Conservation (phyloP, 2,888 invertebrate species). For the Cabera pusaria region DNA sequence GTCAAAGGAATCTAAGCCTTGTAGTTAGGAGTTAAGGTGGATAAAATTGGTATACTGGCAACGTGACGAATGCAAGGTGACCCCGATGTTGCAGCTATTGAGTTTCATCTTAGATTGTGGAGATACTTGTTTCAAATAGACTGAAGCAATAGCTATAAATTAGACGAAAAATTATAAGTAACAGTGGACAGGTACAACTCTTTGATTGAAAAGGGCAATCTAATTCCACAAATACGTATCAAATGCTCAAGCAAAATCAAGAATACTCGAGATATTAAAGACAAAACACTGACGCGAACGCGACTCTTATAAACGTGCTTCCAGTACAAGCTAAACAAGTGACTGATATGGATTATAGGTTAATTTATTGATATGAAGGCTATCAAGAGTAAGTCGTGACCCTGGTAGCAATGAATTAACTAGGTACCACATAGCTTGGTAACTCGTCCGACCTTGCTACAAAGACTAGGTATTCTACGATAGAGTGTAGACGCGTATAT, state of each 20-base stretch:
- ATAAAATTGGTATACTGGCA: constrained; percentile 35
- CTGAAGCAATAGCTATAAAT: too few relatives aligned
- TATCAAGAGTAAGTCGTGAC: constrained; percentile 49
- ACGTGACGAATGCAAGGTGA: constrained; percentile 62
- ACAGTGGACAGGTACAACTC: too few relatives aligned
- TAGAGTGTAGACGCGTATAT: constrained; percentile 15
- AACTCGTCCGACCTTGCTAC: constrained; percentile 42
- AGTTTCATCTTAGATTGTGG: constrained; percentile 49
- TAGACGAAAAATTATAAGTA: too few relatives aligned
- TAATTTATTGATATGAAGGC: constrained; percentile 46
- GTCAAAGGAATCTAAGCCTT: constrained; percentile 52
- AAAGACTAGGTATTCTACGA: constrained; percentile 18
- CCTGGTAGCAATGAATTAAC: constrained; percentile 47
- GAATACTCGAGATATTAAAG: too few relatives aligned
- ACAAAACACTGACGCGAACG: too few relatives aligned
- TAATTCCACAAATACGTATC: too few relatives aligned
- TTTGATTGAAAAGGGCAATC: too few relatives aligned
- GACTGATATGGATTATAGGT: constrained; percentile 35
- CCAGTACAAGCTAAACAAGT: constrained; percentile 15
- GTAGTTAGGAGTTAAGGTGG: constrained; percentile 30
- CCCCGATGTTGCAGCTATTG: constrained; percentile 54
- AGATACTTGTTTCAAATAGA: constrained; percentile 36
- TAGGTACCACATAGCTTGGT: constrained; percentile 32
- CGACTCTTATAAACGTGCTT: constrained; percentile 13
- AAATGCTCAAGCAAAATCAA: too few relatives aligned